phyloP scores from a whole-genome alignment of 64 coral and sea anemone species.

The Stichodactyla mertensii region DNA sequence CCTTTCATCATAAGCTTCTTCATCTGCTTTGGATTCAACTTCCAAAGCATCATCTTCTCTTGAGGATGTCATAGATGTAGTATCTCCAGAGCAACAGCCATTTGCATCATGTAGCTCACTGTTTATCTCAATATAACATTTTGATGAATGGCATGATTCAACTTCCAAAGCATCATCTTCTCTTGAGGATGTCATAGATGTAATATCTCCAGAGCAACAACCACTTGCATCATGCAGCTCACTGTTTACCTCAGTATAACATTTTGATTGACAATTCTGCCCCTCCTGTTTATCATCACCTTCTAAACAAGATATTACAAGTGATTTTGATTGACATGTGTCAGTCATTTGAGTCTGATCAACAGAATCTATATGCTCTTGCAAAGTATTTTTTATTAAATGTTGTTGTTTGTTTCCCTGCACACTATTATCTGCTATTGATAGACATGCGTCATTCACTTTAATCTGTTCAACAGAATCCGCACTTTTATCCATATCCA shows the following conservation, averaged over 20 bases:
- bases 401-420: too few species aligned
- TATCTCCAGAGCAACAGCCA: neutral
- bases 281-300: neutral
- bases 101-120: neutral
- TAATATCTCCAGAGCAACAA: neutral
- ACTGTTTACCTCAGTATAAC: neutral
- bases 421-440: too few species aligned
- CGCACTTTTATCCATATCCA: neutral
- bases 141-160: neutral
- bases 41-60: neutral
- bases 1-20: neutral
- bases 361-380: neutral
- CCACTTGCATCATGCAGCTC: neutral
- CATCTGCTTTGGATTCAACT: neutral
- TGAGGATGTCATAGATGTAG: neutral
- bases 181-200: neutral
- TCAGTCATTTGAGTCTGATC: neutral
- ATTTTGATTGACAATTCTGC: neutral
- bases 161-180: neutral
- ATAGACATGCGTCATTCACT: too few species aligned
- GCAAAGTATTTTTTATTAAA: too few species aligned
- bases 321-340: neutral
- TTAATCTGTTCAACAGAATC: too few species aligned
- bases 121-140: neutral
- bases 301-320: neutral